Evolutionary conservation across 2,113 vertebrate species (phyloP), one percentile per base, ranked within the genome.

Genomic region (Ornithorhynchus anatinus): DNA sequence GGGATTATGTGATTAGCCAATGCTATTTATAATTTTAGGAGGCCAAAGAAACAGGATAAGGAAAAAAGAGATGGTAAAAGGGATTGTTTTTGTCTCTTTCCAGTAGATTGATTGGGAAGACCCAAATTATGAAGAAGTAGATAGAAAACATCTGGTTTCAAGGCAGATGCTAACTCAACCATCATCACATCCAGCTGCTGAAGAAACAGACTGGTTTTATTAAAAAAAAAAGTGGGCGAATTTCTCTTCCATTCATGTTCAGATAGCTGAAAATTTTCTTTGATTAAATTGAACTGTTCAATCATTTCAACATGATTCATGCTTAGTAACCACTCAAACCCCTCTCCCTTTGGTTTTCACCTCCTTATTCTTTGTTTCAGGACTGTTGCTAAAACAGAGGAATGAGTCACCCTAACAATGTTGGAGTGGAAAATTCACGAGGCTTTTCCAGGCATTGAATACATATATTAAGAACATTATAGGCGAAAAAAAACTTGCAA

Each of bases 381-480:
- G 16, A 43, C 39, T 39, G 10, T 37, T 68, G 68, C 72, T 90
- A 77, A 86, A 88, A 88, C 77, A 88, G 89, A 85, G 81, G 47
- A 58, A 77, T 88, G 63, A 86, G 50, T 91, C 86, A 90, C 72
- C 5, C 10, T 43, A 59, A 50, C 60, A 51, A 37, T 3, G 6
- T 45, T 72, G 31, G 52, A 81, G 17, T 81, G 70, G 84, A 85
- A 85, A 88, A 79, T 60, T 35, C 75, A n/a, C 66, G 38, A 78
- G 65, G 78, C 59, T 60, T 89, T 90, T 84, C 74, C 79, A 82
- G 64, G 25, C 48, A 69, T 69, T 85, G 66, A 53, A 77, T 67
- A 7, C n/a, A 66, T 20, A 62, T 43, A 17, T 77, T 51, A 60
- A 54, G 10, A 67, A 86, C 84, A 27, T 80, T 29, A 61, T 83